phyloP scores from a whole-genome alignment of 2,888 invertebrate species.

The Stenodera caucasica region DNA sequence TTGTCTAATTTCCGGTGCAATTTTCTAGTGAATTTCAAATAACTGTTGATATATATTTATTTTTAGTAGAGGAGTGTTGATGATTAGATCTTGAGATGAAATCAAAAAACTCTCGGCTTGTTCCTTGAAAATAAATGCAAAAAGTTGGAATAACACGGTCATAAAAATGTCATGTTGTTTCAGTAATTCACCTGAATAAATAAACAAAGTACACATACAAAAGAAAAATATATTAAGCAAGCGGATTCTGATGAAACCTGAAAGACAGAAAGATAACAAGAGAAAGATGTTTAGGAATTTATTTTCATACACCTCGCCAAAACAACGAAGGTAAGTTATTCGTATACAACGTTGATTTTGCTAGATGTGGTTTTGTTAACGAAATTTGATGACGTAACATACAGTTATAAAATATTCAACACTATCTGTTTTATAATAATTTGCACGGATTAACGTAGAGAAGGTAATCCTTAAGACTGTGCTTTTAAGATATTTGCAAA shows the following conservation, averaged over 20 bases:
- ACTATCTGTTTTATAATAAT: slow-evolving; percentile 29
- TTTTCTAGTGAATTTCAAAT: neutral
- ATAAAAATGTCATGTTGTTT: slow-evolving; percentile 16
- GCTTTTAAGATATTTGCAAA: slow-evolving; percentile 31
- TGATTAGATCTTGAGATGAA: neutral
- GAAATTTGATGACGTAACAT: slow-evolving; percentile 24
- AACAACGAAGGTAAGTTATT: slow-evolving; percentile 10
- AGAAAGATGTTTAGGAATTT: slow-evolving; percentile 27
- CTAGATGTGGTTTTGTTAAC: slow-evolving; percentile 18
- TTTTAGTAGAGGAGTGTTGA: neutral
- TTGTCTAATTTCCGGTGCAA: neutral
- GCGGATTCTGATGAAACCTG: slow-evolving; percentile 21
- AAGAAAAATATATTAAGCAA: slow-evolving; percentile 18
- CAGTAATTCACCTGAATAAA: slow-evolving; percentile 17
- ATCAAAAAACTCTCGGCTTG: neutral
- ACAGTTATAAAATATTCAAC: slow-evolving; percentile 22
- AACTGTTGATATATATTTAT: neutral
- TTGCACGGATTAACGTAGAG: slow-evolving; percentile 24
- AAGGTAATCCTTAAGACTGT: slow-evolving; percentile 28
- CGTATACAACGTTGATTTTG: slow-evolving; percentile 11
- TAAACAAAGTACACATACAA: slow-evolving; percentile 16
- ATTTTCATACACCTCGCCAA: slow-evolving; percentile 19
- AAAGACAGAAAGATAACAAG: slow-evolving; percentile 25
- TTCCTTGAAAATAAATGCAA: neutral
- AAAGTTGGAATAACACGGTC: slow-evolving; percentile 4